phyloP scores from a whole-genome alignment of 2,797 vertebrate species.

The Pelobates cultripes region DNA sequence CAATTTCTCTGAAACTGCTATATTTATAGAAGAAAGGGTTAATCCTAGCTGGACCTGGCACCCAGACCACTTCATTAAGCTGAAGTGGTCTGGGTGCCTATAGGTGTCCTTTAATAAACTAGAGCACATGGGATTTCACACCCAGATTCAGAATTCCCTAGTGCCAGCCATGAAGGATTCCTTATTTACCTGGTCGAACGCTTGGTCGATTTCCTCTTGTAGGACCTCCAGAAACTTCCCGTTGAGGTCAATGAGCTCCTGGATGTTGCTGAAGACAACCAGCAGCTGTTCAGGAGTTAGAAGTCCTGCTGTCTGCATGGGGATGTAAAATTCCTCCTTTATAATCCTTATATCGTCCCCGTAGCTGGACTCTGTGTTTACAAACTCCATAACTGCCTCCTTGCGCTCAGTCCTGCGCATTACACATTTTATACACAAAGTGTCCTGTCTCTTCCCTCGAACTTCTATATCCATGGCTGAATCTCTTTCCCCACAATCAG shows the following conservation, averaged over 20 bases:
- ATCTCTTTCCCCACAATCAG: constrained; percentile 81
- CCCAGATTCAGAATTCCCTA: too few species aligned
- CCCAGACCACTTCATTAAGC: too few species aligned
- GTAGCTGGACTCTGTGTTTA: constrained; percentile 88
- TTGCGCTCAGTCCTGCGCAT: constrained; percentile 87
- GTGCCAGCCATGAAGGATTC: too few species aligned
- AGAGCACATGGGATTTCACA: too few species aligned
- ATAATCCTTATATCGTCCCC: constrained; percentile 88
- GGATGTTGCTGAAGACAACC: constrained; percentile 86
- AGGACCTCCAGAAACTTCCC: constrained; percentile 87
- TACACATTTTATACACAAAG: constrained; percentile 84
- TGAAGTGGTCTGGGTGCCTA: too few species aligned
- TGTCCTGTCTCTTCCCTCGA: constrained; percentile 72
- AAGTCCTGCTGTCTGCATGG: constrained; percentile 85
- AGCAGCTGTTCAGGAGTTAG: constrained; percentile 84
- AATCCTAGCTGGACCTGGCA: too few species aligned
- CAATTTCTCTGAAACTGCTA: too few species aligned
- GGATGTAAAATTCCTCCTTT: constrained; percentile 88
- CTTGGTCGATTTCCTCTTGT: constrained; percentile 87
- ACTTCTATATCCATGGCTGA: constrained; percentile 60
- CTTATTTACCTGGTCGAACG: constrained; percentile 82
- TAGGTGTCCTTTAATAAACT: too few species aligned
- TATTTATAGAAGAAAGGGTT: too few species aligned
- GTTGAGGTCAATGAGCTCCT: constrained; percentile 88
- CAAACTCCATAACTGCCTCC: constrained; percentile 89